Percentiles rank a stretch among this genome's conserved stretches.
Evolutionary conservation across 2,113 vertebrate species (phyloP).

Genomic region (Marcusenius ussheri): DNA sequence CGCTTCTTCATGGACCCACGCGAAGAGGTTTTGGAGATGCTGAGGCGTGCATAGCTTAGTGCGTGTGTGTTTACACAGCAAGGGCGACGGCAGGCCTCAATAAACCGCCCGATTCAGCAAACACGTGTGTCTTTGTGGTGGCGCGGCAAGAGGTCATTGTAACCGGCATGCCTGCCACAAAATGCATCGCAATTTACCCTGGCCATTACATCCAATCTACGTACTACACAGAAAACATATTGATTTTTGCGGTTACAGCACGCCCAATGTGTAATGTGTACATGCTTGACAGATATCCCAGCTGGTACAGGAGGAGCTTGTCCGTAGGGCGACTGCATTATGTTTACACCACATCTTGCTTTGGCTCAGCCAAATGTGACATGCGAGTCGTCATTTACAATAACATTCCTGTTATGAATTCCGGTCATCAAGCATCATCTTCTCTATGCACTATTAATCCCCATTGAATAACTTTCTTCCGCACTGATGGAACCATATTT

Average conservation of each 20-base stretch:
- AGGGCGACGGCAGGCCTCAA: neutral
- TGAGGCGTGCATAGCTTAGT: neutral
- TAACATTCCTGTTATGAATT: constrained; percentile 7
- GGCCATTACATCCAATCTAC: neutral
- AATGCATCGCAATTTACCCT: neutral
- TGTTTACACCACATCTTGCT: neutral
- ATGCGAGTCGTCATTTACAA: neutral
- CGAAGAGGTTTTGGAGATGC: no score
- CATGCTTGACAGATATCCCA: neutral
- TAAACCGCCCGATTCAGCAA: neutral
- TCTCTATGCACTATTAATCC: neutral
- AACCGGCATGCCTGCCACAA: neutral
- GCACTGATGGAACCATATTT: neutral
- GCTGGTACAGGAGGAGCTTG: neutral
- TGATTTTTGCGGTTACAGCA: neutral
- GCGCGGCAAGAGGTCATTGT: neutral
- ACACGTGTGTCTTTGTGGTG: neutral
- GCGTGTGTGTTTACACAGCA: neutral
- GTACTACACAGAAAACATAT: neutral
- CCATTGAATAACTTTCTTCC: neutral
- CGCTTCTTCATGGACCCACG: no score
- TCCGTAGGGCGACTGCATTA: no score
- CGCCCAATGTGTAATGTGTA: neutral
- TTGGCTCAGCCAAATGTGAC: neutral
- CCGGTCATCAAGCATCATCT: neutral